Conservation (phyloP, 1,140 invertebrate species). For the Scaptomyza pallida region DNA sequence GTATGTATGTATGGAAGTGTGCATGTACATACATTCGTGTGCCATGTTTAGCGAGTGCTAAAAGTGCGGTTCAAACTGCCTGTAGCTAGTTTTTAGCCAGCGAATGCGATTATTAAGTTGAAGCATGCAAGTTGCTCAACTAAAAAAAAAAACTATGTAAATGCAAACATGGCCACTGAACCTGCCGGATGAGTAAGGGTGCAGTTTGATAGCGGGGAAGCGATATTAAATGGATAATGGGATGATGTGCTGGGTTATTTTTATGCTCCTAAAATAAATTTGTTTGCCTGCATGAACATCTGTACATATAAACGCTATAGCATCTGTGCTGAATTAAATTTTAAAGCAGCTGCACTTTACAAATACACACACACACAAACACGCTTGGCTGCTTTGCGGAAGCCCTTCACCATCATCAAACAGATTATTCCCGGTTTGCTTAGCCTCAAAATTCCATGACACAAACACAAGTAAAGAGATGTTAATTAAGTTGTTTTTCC, state of each 20-base stretch:
- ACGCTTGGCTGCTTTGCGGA: background rate
- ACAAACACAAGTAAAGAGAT: slow-evolving; percentile 36
- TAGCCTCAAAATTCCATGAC: slow-evolving; percentile 55
- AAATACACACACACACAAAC: slow-evolving; percentile 7
- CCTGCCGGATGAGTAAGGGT: slow-evolving; percentile 7
- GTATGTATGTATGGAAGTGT: slow-evolving; percentile 10
- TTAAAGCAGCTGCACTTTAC: slow-evolving; percentile 54
- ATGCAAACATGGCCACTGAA: slow-evolving; percentile 49
- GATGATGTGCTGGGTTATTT: slow-evolving; percentile 57
- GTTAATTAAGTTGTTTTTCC: slow-evolving; percentile 25
- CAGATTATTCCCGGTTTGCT: slow-evolving; percentile 19
- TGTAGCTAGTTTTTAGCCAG: slow-evolving; percentile 65
- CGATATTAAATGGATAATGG: slow-evolving; percentile 28
- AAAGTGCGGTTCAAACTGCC: slow-evolving; percentile 67
- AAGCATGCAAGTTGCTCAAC: slow-evolving; percentile 28
- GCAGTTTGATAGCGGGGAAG: background rate
- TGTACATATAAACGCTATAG: slow-evolving; percentile 7
- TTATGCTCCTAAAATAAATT: slow-evolving; percentile 41
- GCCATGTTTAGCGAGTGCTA: slow-evolving; percentile 18
- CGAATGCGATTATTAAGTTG: slow-evolving; percentile 50
- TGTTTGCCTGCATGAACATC: slow-evolving; percentile 1
- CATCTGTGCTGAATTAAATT: slow-evolving; percentile 64
- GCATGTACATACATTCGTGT: slow-evolving; percentile 16
- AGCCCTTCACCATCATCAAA: slow-evolving; percentile 47
- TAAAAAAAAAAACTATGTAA: slow-evolving; percentile 33